Conservation (phyloP, 1,140 invertebrate genomes). For the Bactericera cockerelli region DNA sequence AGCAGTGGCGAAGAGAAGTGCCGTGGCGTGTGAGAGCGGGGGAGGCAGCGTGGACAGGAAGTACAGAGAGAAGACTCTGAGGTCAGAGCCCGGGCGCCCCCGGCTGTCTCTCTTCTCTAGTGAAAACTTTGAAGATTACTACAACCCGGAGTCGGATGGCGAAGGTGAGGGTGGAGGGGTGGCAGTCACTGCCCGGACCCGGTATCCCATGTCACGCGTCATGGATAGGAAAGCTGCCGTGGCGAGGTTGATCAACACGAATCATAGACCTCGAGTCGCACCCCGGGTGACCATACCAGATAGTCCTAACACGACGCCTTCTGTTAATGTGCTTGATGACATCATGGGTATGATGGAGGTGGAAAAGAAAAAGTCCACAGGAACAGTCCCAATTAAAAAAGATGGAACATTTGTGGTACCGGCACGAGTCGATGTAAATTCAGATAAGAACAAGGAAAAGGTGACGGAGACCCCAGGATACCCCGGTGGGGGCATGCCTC, state of each 20-base stretch:
- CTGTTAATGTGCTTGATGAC: slow-evolving; percentile 45
- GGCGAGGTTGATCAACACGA: slow-evolving; percentile 21
- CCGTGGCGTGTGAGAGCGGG: slow-evolving; percentile 7
- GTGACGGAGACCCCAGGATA: slow-evolving; percentile 15
- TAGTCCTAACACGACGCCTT: slow-evolving; percentile 18
- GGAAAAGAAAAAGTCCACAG: slow-evolving; percentile 47
- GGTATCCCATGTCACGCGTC: slow-evolving; percentile 21
- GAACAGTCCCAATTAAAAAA: slow-evolving; percentile 38
- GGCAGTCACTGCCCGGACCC: slow-evolving; percentile 30
- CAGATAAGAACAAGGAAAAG: slow-evolving; percentile 24
- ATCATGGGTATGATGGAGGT: slow-evolving; percentile 58
- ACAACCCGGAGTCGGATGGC: slow-evolving; percentile 17
- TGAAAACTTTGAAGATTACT: slow-evolving; percentile 8
- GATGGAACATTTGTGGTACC: slow-evolving; percentile 38
- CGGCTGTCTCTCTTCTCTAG: neutral
- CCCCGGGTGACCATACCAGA: slow-evolving; percentile 26
- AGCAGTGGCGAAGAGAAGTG: slow-evolving; percentile 11
- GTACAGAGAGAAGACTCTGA: slow-evolving; percentile 17
- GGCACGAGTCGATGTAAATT: slow-evolving; percentile 41
- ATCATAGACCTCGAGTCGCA: slow-evolving; percentile 32
- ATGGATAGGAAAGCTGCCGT: slow-evolving; percentile 18
- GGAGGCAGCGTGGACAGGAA: slow-evolving; percentile 21
- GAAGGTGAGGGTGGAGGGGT: slow-evolving; percentile 21
- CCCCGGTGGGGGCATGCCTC: slow-evolving; percentile 11
- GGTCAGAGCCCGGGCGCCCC: neutral